Evolutionary conservation across 2,888 invertebrate genomes (phyloP), one percentile per base, ranked within the genome.

Genomic region (Vanessa cardui): DNA sequence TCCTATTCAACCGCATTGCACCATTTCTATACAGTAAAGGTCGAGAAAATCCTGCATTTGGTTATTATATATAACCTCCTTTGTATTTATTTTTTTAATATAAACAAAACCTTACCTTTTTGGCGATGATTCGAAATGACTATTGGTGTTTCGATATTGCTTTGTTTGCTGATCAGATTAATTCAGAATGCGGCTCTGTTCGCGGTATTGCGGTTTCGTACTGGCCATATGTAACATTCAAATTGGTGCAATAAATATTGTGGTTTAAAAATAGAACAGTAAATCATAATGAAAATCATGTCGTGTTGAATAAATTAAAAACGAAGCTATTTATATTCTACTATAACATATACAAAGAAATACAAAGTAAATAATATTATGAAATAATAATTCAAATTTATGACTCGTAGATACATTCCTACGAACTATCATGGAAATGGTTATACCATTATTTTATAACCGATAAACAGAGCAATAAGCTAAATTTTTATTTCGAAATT

Each of bases 1-100:
- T 79, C 72, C 76, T 64, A 73, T 72, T 88, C 70, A 73, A 75
- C 90, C 86, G 90, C 91, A 91, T 78, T 90, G 91, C 90, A 90
- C 85, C 84, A 84, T 77, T 79, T 72, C 75, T 68, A 80, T 78
- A 78, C 73, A 64, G 59, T 66, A 83, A 88, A 90, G 90, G 90
- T 79, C 85, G 74, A 66, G 72, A 77, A 67, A 84, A 86, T 89
- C 88, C 88, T 89, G 87, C 69, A 63, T 66, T 66, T 61, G 59
- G 15, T 33, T 62, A 63, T 26, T 5, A 26, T 66, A 52, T 44
- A 58, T 47, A 50, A 47, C 26, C 18, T 50, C 44, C 31, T 59
- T 58, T 59, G 6, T 52, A 26, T 52, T 26, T 26, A 16, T 52
- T 20, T 56, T 56, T 56, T 54, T 21, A 52, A 52, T 26, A 16